Evolutionary conservation across 1,140 invertebrate genomes (phyloP).

Genomic region (Aphelinus certus): DNA sequence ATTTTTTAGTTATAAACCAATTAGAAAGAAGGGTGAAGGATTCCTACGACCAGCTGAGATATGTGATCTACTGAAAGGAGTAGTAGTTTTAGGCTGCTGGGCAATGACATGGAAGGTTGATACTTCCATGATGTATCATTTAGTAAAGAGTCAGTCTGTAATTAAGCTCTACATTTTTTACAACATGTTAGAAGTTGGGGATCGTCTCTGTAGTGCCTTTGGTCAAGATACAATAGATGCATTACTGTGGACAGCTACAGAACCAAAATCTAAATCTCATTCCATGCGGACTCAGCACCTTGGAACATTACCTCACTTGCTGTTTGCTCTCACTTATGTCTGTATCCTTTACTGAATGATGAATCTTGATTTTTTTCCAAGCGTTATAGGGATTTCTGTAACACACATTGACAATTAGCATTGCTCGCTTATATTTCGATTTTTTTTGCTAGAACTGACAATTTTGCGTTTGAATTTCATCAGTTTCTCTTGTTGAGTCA

Average conservation of each 20-base stretch:
- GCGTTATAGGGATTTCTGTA: too few relatives aligned
- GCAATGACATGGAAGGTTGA: slow-evolving; percentile 90
- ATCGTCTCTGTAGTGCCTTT: slow-evolving; percentile 95
- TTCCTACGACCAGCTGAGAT: slow-evolving; percentile 90
- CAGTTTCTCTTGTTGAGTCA: background rate
- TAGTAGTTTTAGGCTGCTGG: slow-evolving; percentile 86
- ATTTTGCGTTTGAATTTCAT: background rate
- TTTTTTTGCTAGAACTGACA: background rate
- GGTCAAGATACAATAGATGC: slow-evolving; percentile 98
- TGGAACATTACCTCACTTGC: slow-evolving; percentile 86
- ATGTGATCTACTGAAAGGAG: slow-evolving; percentile 94
- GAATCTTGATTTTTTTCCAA: background rate
- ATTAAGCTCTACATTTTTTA: slow-evolving; percentile 99
- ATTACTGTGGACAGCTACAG: slow-evolving; percentile 96
- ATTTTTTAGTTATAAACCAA: slow-evolving; percentile 51
- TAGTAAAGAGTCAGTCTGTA: slow-evolving; percentile 98
- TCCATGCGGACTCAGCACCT: slow-evolving; percentile 80
- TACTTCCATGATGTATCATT: slow-evolving; percentile 98
- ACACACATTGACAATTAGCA: too few relatives aligned
- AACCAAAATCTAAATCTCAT: slow-evolving; percentile 76
- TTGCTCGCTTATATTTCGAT: background rate
- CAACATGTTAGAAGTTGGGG: slow-evolving; percentile 99
- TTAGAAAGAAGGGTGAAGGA: slow-evolving; percentile 51
- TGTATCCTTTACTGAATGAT: slow-evolving; percentile 80
- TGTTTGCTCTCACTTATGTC: slow-evolving; percentile 92